Evolutionary conservation across 2,888 invertebrate genomes (phyloP).

Genomic region (Meloe dianella): DNA sequence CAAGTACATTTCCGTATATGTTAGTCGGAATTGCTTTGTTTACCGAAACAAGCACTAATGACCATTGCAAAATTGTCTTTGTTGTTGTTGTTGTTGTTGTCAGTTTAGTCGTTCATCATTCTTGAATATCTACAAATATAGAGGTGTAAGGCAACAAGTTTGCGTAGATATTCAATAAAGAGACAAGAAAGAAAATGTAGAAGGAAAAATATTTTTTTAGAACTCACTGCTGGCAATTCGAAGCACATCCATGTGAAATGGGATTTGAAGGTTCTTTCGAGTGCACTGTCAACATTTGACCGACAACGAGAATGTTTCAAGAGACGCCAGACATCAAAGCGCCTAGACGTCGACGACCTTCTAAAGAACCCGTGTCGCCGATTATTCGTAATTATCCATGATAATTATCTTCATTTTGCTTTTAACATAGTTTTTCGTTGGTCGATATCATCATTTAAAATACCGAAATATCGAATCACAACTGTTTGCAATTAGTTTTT

Average conservation of each 20-base stretch:
- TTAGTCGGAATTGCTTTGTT: slow-evolving; percentile 30
- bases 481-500: not conserved
- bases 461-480: not conserved
- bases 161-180: not conserved
- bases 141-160: not conserved
- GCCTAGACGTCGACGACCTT: slow-evolving; percentile 16
- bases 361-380: slow-evolving; percentile 10
- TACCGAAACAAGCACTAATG: slow-evolving; percentile 33
- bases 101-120: not conserved
- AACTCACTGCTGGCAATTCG: not conserved
- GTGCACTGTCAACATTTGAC: slow-evolving; percentile 43
- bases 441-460: slow-evolving; percentile 3
- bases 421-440: slow-evolving; percentile 6
- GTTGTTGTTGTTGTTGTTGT: slow-evolving; percentile 9
- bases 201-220: not conserved
- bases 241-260: not conserved
- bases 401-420: slow-evolving; percentile 8
- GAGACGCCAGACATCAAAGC: slow-evolving; percentile 35
- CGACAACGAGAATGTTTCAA: slow-evolving; percentile 37
- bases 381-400: slow-evolving; percentile 10
- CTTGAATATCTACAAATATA: not conserved
- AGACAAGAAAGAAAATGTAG: not conserved
- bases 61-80: slow-evolving; percentile 21
- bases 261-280: slow-evolving; percentile 27
- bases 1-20: slow-evolving; percentile 31